These are phyloP conservation scores for Sturnus vulgaris DNA, from an alignment of 2,113 vertebrate genomes.

Conservation along the genomic window DNA sequence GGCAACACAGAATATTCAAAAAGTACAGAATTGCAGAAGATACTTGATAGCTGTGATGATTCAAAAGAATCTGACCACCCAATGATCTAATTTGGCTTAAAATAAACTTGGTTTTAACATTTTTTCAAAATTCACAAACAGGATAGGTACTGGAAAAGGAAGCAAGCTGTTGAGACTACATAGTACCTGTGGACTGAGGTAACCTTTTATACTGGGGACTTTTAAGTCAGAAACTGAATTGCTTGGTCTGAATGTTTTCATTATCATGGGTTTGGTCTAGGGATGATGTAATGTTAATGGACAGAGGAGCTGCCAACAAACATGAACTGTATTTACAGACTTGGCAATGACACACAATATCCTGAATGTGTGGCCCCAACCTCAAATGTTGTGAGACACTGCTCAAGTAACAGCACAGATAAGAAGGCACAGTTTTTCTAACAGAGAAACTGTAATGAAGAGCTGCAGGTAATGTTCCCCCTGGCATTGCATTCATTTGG, in stretches of 20 bases:
- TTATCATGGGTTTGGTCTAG: slow-evolving; percentile 32
- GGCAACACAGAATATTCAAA: not conserved
- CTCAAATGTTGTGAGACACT: not conserved
- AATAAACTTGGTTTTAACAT: not conserved
- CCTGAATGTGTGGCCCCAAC: slow-evolving; percentile 14
- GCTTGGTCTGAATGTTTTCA: slow-evolving; percentile 23
- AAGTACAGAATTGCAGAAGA: not conserved
- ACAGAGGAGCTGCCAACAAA: slow-evolving; percentile 49
- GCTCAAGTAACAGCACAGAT: slow-evolving; percentile 32
- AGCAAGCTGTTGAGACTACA: not conserved
- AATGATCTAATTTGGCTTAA: rapidly evolving
- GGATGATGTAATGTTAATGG: slow-evolving; percentile 48
- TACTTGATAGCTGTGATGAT: not conserved
- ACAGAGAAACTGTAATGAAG: not conserved
- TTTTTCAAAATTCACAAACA: not conserved
- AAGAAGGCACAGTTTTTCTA: not conserved
- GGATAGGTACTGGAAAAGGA: not conserved
- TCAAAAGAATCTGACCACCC: not conserved
- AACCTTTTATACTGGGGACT: not conserved
- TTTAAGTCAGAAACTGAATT: slow-evolving; percentile 13
- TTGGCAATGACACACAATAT: slow-evolving; percentile 37
- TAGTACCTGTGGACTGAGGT: not conserved
- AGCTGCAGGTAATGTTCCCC: slow-evolving; percentile 48
- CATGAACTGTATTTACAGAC: slow-evolving; percentile 35
- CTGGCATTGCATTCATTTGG: not conserved